phyloP scores from a whole-genome alignment of 1,140 invertebrate species.

The Heliconius hewitsoni region DNA sequence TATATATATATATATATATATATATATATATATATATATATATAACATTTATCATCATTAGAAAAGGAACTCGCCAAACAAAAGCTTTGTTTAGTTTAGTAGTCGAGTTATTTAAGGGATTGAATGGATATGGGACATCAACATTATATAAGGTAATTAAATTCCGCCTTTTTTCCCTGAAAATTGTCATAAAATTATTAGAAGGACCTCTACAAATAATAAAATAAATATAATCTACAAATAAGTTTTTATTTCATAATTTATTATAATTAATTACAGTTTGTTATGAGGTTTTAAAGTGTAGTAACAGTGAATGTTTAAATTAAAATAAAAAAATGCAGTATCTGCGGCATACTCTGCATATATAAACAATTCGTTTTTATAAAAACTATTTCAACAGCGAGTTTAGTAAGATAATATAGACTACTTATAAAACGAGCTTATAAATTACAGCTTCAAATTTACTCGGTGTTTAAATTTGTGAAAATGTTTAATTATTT shows the following conservation, averaged over 20 bases:
- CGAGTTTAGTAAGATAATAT: not conserved
- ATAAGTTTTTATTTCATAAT: constrained; percentile 23
- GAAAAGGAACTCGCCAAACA: constrained; percentile 25
- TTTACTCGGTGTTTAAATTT: not conserved
- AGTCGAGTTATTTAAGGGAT: constrained; percentile 42
- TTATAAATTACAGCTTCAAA: not conserved
- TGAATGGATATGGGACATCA: constrained; percentile 45
- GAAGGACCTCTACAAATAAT: constrained; percentile 14
- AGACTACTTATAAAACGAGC: not conserved
- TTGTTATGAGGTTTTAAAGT: not conserved
- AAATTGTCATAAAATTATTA: constrained; percentile 44
- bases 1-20: too few relatives aligned
- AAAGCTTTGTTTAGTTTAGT: constrained; percentile 42
- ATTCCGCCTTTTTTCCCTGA: constrained; percentile 50
- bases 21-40: too few relatives aligned
- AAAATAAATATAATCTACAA: not conserved
- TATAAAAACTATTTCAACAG: not conserved
- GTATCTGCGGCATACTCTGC: too few relatives aligned
- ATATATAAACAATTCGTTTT: too few relatives aligned
- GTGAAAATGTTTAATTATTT: not conserved
- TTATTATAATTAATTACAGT: constrained; percentile 9
- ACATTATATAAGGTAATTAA: constrained; percentile 67
- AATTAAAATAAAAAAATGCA: too few relatives aligned
- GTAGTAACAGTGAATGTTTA: not conserved
- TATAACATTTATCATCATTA: constrained; percentile 17